Evolutionary conservation across 2,113 vertebrate species (phyloP).

Genomic region (Miniopterus natalensis): DNA sequence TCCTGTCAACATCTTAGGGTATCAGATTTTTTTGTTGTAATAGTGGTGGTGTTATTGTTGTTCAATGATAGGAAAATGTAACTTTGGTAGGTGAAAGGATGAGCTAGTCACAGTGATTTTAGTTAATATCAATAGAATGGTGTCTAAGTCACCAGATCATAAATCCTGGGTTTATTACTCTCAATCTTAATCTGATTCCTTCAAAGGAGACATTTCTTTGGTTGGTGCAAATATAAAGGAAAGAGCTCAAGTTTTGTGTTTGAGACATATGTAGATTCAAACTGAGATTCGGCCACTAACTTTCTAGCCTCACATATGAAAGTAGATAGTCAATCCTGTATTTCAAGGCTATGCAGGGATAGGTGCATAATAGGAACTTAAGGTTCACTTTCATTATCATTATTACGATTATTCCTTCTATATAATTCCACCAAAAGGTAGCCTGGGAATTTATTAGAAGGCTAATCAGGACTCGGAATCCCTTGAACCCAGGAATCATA

Average conservation of each 20-base stretch:
- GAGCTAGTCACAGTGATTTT: neutral
- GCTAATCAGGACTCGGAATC: neutral
- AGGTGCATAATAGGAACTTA: neutral
- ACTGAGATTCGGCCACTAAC: neutral
- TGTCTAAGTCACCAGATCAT: neutral
- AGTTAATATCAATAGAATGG: neutral
- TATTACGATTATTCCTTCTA: neutral
- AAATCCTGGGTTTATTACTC: neutral
- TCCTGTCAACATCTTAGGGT: neutral
- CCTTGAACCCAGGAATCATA: neutral
- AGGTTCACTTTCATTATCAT: neutral
- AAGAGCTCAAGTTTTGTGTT: constrained; percentile 15
- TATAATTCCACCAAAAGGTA: neutral
- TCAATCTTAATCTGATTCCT: neutral
- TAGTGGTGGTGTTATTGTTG: neutral
- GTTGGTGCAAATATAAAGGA: neutral
- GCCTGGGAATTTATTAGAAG: neutral
- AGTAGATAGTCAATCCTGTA: neutral
- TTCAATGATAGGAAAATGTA: neutral
- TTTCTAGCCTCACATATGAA: neutral
- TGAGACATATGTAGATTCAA: neutral
- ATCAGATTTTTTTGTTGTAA: neutral
- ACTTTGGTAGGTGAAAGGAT: neutral
- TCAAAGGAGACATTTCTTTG: neutral
- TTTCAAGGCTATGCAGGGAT: neutral